Percentiles rank a stretch among this genome's conserved stretches.
These are phyloP conservation scores for Armadillidium nasatum DNA, from an alignment of 1,140 invertebrate species.

Conservation along the genomic window DNA sequence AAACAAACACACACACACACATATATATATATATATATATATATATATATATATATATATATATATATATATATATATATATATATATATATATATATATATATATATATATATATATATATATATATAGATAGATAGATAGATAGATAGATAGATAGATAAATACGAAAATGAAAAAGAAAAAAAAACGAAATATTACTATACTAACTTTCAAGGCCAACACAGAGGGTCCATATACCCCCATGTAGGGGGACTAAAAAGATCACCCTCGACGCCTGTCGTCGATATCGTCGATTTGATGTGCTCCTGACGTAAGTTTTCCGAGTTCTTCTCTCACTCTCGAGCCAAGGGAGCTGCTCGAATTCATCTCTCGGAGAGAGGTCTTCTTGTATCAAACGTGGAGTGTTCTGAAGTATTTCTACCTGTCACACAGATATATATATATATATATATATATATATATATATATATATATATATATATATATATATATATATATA, in stretches of 20 bases:
- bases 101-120: background rate
- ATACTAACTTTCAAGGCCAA: slow-evolving; percentile 63
- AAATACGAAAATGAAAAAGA: too few relatives aligned
- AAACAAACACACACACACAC: too few relatives aligned
- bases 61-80: background rate
- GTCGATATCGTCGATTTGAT: slow-evolving; percentile 16
- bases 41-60: background rate
- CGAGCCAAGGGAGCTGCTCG: background rate
- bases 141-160: too few relatives aligned
- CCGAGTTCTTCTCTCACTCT: background rate
- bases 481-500: slow-evolving; percentile 14
- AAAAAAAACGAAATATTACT: background rate
- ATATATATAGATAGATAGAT: background rate
- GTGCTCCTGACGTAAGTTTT: too few relatives aligned
- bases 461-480: slow-evolving; percentile 13
- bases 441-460: slow-evolving; percentile 24
- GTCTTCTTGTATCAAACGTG: background rate
- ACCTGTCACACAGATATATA: slow-evolving; percentile 12
- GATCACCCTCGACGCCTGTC: slow-evolving; percentile 46
- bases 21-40: background rate
- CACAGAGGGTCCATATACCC: slow-evolving; percentile 79
- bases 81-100: background rate
- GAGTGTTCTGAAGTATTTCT: background rate
- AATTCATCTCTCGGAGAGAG: background rate
- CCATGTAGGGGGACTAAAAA: slow-evolving; percentile 79